Base-by-base conservation (phyloP, 2,113 vertebrate genomes). In the Phycodurus eques region DNA sequence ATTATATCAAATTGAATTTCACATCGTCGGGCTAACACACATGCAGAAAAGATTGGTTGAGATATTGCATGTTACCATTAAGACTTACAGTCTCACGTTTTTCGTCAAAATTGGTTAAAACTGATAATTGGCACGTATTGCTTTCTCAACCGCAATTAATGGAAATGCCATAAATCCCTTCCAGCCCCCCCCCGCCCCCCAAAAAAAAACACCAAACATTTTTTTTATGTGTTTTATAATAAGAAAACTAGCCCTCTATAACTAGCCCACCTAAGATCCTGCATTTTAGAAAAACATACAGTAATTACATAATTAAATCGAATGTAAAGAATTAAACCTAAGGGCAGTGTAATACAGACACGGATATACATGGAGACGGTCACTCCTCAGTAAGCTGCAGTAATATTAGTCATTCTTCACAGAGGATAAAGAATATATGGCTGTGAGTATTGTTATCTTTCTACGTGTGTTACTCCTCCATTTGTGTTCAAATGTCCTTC, bases 1-100 rank as follows among this genome's bases (percentile, higher is more conserved):
- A 61, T 61, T 61, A 61, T 61, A 61, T 7, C 31, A 10, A 56
- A 88, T 83, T 89, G 89, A 90, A 87, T 91, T 71, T 76, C 72
- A 57, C 77, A 73, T 44, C 64, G 1, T 3, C 68, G 49, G 46
- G 42, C 70, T 66, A 74, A 70, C 78, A 39, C 71, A 33, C 17
- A 27, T 56, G n/a, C 20, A 56, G 10, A 56, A 22, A 47, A 11
- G 53, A 56, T 19, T 3, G n/a, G 53, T 56, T 56, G 20, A 56
- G 53, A 22, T 22, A 56, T 56, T 56, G 53, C 53, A 11, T 53
- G 51, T 53, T n/a, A 56, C 4, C 9, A 56, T 7, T 5, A 5
- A 22, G 11, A 8, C 53, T 22, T 17, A 51, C 17, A 2, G 49
- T 1, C 49, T 19, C 22, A 22, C 20, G 20, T 54, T n/a, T 3